Percentiles rank a stretch among this genome's conserved stretches.
These are phyloP conservation scores for Drosophila repleta DNA, from an alignment of 1,140 invertebrate species.

Conservation along the genomic window DNA sequence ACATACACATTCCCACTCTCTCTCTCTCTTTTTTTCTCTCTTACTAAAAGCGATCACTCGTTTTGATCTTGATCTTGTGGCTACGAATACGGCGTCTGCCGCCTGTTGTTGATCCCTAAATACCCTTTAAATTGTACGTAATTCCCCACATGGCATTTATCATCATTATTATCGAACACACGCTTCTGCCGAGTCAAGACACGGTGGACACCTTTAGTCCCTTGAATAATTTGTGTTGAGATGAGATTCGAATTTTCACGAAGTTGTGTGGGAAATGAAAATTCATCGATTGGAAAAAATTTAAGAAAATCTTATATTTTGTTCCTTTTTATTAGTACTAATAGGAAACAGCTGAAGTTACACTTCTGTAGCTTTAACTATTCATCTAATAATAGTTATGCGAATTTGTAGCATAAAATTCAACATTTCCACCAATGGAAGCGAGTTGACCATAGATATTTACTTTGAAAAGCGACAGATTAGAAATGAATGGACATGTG, in stretches of 20 bases:
- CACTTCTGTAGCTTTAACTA: no score
- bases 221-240: conserved; percentile 25
- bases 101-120: conserved; percentile 58
- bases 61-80: conserved; percentile 12
- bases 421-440: no score
- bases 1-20: background rate
- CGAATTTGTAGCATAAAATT: no score
- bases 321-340: background rate
- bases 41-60: background rate
- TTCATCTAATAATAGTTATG: no score
- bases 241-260: conserved; percentile 33
- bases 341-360: no score
- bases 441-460: no score
- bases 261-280: conserved; percentile 13
- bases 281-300: conserved; percentile 30
- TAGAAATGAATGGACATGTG: no score
- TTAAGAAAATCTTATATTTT: background rate
- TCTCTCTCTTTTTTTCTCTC: background rate
- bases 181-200: background rate
- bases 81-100: conserved; percentile 14
- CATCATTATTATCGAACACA: conserved; percentile 52
- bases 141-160: conserved; percentile 60
- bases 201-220: conserved; percentile 25
- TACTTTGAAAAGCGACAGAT: no score
- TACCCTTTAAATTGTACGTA: conserved; percentile 72